Base-by-base conservation (phyloP, 2,113 vertebrate species). In the Embiotoca jacksoni region DNA sequence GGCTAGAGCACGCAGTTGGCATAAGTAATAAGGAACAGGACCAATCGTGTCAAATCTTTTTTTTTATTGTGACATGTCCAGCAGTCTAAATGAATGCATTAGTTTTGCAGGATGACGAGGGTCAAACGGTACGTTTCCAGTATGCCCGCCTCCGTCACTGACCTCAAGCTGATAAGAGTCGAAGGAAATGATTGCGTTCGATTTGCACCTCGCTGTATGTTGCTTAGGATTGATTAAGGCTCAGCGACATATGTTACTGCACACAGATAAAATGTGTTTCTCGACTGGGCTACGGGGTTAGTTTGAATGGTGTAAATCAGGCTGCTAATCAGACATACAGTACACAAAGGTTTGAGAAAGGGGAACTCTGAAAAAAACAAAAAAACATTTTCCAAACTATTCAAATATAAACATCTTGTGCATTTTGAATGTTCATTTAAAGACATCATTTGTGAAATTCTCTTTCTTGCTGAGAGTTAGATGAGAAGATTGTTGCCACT, bases 151-250 rank as follows among this genome's bases (percentile, higher is more conserved):
- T 32, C 16, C 75, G 23, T 44, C 35, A 7, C 37, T 84, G 84
- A 91, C 83, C 78, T 50, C 39, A 36, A 2, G 49, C 75, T 83
- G 85, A 81, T 85, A 85, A 75, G 69, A 83, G 55, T 32, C 71
- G 33, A 59, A 55, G 74, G 60, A 59, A 88, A 85, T 87, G 82
- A 87, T 84, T 85, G 82, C 47, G 56, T 88, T 89, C 62, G 78
- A 87, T 89, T 88, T 79, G 63, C 59, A 61, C 80, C 80, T 56
- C 5, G 16, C 59, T 32, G 69, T 47, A 37, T 41, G 67, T 59
- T 66, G 70, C 82, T 71, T 61, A 32, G 63, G 72, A 77, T 71
- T 62, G 80, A 73, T 82, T 85, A 59, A 75, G 78, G 44, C 72
- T 65, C 15, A 47, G 82, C 77, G 73, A 72, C 32, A 1, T 68